Base-by-base conservation (phyloP, 2,113 vertebrate genomes). In the Pionites leucogaster region DNA sequence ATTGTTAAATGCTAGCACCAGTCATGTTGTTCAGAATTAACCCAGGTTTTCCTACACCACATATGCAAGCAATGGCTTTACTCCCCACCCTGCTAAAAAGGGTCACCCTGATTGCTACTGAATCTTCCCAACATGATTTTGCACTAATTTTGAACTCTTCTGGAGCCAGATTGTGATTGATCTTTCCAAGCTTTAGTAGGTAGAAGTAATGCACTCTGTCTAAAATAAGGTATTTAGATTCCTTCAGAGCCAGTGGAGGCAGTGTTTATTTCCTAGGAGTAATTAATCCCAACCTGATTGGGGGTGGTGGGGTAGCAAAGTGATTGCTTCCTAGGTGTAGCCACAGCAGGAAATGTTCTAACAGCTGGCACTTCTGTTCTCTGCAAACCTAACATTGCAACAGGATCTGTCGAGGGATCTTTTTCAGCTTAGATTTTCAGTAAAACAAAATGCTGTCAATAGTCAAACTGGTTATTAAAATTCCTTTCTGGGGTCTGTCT, bases 21-120 rank as follows among this genome's bases (percentile, higher is more conserved):
- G 55, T 37, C 17, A 33, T n/a, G 83, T 59, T 90, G 37, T 13
- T 88, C 17, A 47, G 37, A 35, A 8, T 18, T 13, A 75, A 68
- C 19, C 23, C 52, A 69, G 49, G 47, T 59, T 78, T 78, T 69
- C 31, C 25, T 33, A 28, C 1, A 2, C 23, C 3, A 1, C 29
- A 59, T 46, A 44, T 63, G 6, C 53, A 62, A 53, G 28, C 67
- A 68, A 13, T 41, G 33, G 7, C 49, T 91, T 89, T 75, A 37
- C 20, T 88, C 41, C 35, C 25, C 28, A 28, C 12, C 23, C 72
- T 78, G 42, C 25, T 81, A 11, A 39, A 72, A 31, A n/a, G 27
- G 7, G 7, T 65, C 37, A 19, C 0, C 0, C n/a, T 82, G 53
- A 6, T 46, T 76, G n/a, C 1, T 10, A 11, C 75, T 92, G 44